Base-by-base conservation (phyloP, 2,888 invertebrate genomes). In the Yponomeuta plumbellus region DNA sequence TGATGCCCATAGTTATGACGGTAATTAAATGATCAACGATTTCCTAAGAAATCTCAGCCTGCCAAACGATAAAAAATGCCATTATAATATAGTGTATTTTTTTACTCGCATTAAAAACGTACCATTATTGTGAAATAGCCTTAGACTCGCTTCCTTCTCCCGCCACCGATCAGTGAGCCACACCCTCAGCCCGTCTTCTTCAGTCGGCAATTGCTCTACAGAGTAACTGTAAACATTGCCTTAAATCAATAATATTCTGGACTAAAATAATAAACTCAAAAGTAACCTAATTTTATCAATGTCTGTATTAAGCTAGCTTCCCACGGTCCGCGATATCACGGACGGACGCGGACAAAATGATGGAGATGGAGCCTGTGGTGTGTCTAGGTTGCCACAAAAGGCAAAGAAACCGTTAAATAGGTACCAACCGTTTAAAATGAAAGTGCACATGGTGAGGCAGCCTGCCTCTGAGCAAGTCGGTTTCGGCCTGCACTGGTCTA, bases 371-470 rank as follows among this genome's bases (percentile, higher is more conserved):
- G n/a, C n/a, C n/a, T n/a, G n/a, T n/a, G n/a, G n/a, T n/a, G n/a
- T n/a, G n/a, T n/a, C n/a, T n/a, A n/a, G n/a, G n/a, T n/a, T n/a
- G n/a, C n/a, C n/a, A n/a, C n/a, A n/a, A n/a, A n/a, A n/a, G 34
- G 34, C 34, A 34, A 34, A 8, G 8, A 34, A 10, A 34, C 3
- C 8, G 34, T 34, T 5, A 34, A 34, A 34, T 34, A 34, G 4
- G 2, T 26, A 26, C 34, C 57, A 75, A 94, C 94, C 94, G 89
- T 77, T 94, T 93, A 69, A 97, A 93, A 83, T 95, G 93, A 79
- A 97, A 95, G 79, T 95, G 95, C 13, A 97, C 95, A 77, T 95
- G 93, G 69, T 92, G 92, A 0, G 97, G 97, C 75, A 96, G 92
- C 67, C 91, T 91, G 11, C 97, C 97, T 21, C 86, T 85, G 10